phyloP scores from a whole-genome alignment of 2,888 invertebrate species.

The Eupithecia exiguata region DNA sequence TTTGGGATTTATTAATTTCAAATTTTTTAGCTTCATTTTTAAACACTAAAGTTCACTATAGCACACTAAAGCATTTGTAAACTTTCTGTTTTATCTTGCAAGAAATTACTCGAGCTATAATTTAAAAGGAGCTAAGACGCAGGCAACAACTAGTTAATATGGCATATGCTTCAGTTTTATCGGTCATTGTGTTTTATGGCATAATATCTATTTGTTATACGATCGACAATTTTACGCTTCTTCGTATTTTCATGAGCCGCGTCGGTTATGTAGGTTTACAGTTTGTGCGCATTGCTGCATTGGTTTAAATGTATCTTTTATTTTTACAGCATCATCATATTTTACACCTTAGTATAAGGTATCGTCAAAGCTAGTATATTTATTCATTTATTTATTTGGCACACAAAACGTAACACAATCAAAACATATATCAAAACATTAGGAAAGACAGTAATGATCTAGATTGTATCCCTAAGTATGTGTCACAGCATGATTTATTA shows the following conservation, averaged over 20 bases:
- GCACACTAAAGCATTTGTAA: too few relatives aligned
- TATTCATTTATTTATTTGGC: too few relatives aligned
- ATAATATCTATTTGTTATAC: slow-evolving; percentile 25
- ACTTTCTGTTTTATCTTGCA: background rate
- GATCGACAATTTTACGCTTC: slow-evolving; percentile 6
- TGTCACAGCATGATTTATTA: too few relatives aligned
- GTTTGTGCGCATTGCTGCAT: background rate
- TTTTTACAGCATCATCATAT: background rate
- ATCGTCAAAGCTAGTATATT: background rate
- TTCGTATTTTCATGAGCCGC: slow-evolving; percentile 3
- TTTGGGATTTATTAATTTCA: too few relatives aligned
- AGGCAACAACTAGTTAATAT: slow-evolving; percentile 4
- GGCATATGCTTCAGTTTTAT: slow-evolving; percentile 49
- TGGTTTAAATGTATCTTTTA: background rate
- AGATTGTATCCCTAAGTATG: too few relatives aligned
- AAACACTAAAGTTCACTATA: background rate
- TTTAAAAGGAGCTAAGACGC: background rate
- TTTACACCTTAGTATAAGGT: background rate
- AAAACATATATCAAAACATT: too few relatives aligned
- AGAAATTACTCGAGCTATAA: background rate
- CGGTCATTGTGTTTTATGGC: slow-evolving; percentile 31
- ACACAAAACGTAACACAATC: too few relatives aligned
- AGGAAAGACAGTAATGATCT: too few relatives aligned
- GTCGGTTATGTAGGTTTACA: background rate
- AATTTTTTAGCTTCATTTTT: background rate